These are phyloP conservation scores for Nestor notabilis DNA, from an alignment of 2,113 vertebrate species.

Conservation along the genomic window DNA sequence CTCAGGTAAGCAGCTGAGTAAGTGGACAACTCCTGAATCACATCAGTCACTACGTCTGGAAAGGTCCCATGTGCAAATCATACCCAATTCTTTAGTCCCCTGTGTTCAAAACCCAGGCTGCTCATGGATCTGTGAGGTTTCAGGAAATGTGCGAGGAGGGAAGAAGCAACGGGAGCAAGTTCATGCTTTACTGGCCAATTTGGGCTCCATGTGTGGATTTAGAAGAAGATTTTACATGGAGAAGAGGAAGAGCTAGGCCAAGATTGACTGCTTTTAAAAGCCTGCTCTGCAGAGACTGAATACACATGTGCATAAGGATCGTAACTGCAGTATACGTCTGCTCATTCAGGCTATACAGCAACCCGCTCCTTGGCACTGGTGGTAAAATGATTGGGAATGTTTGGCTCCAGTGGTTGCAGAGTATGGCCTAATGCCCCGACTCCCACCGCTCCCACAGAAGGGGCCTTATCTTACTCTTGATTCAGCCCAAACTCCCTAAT, in stretches of 20 bases:
- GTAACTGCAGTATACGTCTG: accelerated
- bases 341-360: neutral
- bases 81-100: neutral
- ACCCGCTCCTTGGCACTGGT: neutral
- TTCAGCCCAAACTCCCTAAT: neutral
- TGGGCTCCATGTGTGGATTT: neutral
- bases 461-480: neutral
- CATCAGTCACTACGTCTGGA: neutral
- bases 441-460: neutral
- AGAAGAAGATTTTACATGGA: neutral
- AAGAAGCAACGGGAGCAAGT: neutral
- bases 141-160: neutral
- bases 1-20: neutral
- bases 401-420: neutral
- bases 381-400: neutral
- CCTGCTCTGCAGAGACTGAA: neutral
- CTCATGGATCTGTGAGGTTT: neutral
- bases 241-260: neutral
- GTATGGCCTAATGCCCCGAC: accelerated
- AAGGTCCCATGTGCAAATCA: neutral
- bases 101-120: neutral
- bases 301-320: neutral
- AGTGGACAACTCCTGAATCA: neutral
- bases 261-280: neutral
- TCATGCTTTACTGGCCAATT: neutral